Evolutionary conservation across 2,888 invertebrate species (phyloP).

Genomic region (Agrilus cyanescens): DNA sequence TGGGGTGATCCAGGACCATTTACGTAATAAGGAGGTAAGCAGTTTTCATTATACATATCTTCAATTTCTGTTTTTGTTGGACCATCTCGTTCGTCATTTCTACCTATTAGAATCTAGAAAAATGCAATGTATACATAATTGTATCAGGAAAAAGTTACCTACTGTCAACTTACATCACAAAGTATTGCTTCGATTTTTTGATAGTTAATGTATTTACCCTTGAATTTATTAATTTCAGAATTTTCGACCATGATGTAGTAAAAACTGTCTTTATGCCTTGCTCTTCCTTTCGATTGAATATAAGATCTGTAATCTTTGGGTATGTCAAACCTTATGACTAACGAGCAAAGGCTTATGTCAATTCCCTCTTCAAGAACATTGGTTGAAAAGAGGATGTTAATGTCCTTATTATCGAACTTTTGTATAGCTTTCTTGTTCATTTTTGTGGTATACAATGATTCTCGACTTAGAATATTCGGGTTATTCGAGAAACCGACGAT

Average conservation of each 20-base stretch:
- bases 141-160: neutral
- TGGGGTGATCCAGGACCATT: conserved; percentile 33
- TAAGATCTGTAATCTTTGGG: conserved; percentile 68
- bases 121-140: neutral
- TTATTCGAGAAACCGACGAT: conserved; percentile 55
- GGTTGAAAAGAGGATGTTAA: conserved; percentile 60
- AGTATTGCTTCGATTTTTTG: conserved; percentile 42
- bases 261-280: conserved; percentile 50
- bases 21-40: conserved; percentile 41
- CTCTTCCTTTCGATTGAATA: conserved; percentile 84
- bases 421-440: conserved; percentile 42
- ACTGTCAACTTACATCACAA: conserved; percentile 32
- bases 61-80: conserved; percentile 44
- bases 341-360: conserved; percentile 70
- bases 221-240: conserved; percentile 24
- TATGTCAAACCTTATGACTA: conserved; percentile 64
- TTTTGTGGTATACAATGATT: conserved; percentile 36
- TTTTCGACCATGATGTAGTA: conserved; percentile 45
- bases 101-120: conserved; percentile 44
- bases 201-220: conserved; percentile 31
- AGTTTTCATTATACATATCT: conserved; percentile 41
- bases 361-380: conserved; percentile 85
- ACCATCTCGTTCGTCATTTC: conserved; percentile 39
- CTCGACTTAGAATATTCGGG: conserved; percentile 45
- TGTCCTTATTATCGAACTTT: conserved; percentile 44